phyloP scores from a whole-genome alignment of 2,888 invertebrate species.

The Nomada ruficornis region DNA sequence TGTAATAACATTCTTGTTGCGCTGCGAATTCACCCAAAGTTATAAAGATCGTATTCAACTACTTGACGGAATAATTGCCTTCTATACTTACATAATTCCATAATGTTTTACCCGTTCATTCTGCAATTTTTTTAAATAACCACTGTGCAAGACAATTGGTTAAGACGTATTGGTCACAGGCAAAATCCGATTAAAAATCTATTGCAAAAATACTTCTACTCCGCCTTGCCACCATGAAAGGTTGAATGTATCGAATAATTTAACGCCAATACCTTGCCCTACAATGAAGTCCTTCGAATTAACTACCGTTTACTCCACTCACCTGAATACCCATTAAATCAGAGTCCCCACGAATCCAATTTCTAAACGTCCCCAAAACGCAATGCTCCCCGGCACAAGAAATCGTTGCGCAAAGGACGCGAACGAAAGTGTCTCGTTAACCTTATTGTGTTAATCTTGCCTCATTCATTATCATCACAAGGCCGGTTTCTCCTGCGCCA shows the following conservation, averaged over 20 bases:
- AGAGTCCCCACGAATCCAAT: background rate
- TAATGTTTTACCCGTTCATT: too few relatives aligned
- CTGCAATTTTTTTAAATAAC: too few relatives aligned
- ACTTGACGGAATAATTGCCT: background rate
- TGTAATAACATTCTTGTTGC: background rate
- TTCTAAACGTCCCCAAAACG: background rate
- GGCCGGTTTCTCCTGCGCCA: background rate
- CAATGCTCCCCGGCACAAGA: background rate
- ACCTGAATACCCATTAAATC: background rate
- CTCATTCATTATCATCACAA: background rate
- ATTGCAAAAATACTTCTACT: background rate
- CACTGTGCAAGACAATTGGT: too few relatives aligned
- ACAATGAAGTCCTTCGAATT: too few relatives aligned
- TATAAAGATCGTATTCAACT: background rate
- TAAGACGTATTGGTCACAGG: too few relatives aligned
- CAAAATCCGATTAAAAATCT: too few relatives aligned
- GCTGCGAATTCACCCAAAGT: background rate
- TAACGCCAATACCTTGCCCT: too few relatives aligned
- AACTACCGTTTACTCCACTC: too few relatives aligned
- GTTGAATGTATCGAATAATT: too few relatives aligned
- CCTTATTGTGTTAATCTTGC: background rate
- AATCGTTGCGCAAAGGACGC: conserved; percentile 8
- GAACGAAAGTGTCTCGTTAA: conserved; percentile 3
- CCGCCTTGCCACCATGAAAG: background rate
- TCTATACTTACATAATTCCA: too few relatives aligned